A percentile compares a stretch with the other conserved stretches of the same genome.
Evolutionary conservation across 2,797 vertebrate species (phyloP).

Genomic region (Falco naumanni): DNA sequence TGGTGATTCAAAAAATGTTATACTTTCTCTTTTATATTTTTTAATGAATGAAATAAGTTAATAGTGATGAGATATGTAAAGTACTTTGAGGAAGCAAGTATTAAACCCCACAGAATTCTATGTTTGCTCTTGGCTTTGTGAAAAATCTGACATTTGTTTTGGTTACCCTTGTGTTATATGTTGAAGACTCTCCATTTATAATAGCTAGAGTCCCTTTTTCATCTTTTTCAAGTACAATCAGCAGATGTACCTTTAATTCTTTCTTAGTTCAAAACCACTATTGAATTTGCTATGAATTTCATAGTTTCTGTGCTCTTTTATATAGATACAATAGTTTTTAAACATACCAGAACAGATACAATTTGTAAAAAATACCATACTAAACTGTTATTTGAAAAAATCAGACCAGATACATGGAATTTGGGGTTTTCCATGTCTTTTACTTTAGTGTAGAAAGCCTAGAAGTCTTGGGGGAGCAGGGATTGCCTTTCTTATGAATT

Average conservation of each 20-base stretch:
- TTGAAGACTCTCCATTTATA: not conserved
- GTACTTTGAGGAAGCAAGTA: not conserved
- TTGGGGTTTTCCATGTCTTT: not conserved
- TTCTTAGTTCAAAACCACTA: not conserved
- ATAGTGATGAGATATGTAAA: not conserved
- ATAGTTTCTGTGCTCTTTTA: not conserved
- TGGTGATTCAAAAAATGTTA: not conserved
- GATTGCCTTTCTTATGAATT: not conserved
- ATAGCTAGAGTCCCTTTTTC: not conserved
- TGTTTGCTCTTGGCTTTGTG: not conserved
- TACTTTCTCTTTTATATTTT: not conserved
- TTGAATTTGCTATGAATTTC: not conserved
- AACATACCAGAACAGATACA: not conserved
- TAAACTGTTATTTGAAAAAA: not conserved
- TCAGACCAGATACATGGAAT: not conserved
- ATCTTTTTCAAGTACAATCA: not conserved
- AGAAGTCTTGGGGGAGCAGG: not conserved
- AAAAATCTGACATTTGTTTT: not conserved
- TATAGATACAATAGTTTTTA: not conserved
- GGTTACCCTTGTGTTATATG: not conserved
- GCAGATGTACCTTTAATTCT: not conserved
- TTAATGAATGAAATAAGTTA: not conserved
- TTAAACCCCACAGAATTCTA: not conserved
- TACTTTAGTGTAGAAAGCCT: not conserved
- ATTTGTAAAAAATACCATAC: not conserved